Conservation (phyloP, 2,797 vertebrate genomes). For the Lindbergichthys nudifrons region DNA sequence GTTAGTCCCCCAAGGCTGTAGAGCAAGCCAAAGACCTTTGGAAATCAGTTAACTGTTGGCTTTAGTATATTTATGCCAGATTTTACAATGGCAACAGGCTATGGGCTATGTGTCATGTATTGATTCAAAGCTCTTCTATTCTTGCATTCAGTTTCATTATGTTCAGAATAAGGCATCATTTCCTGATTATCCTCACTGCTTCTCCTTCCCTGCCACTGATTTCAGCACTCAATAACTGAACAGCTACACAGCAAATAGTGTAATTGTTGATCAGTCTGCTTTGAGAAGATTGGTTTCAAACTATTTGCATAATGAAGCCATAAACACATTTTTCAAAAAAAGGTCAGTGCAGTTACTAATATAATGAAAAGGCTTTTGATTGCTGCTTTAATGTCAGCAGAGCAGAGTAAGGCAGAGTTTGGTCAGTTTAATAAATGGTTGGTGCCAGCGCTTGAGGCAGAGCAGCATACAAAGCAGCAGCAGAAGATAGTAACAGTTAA, state of each 20-base stretch:
- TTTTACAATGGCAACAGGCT: not conserved
- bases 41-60: not conserved
- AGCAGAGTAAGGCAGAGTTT: conserved; percentile 55
- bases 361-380: conserved; percentile 56
- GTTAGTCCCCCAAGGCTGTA: not conserved
- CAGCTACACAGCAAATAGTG: conserved; percentile 37
- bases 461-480: conserved; percentile 66
- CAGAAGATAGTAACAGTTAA: conserved; percentile 44
- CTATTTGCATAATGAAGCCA: conserved; percentile 49
- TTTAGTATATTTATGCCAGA: not conserved
- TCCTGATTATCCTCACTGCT: conserved; percentile 15
- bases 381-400: conserved; percentile 44
- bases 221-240: conserved; percentile 61
- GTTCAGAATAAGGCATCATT: not conserved
- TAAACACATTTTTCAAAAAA: conserved; percentile 47
- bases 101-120: not conserved
- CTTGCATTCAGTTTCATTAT: not conserved
- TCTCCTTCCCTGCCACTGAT: conserved; percentile 19
- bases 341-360: conserved; percentile 53
- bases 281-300: conserved; percentile 36
- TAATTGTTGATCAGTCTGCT: conserved; percentile 37
- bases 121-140: not conserved
- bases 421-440: conserved; percentile 68
- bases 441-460: conserved; percentile 14
- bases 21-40: not conserved